Evolutionary conservation across 2,113 vertebrate genomes (phyloP).

Genomic region (Pycnonotus jocosus): DNA sequence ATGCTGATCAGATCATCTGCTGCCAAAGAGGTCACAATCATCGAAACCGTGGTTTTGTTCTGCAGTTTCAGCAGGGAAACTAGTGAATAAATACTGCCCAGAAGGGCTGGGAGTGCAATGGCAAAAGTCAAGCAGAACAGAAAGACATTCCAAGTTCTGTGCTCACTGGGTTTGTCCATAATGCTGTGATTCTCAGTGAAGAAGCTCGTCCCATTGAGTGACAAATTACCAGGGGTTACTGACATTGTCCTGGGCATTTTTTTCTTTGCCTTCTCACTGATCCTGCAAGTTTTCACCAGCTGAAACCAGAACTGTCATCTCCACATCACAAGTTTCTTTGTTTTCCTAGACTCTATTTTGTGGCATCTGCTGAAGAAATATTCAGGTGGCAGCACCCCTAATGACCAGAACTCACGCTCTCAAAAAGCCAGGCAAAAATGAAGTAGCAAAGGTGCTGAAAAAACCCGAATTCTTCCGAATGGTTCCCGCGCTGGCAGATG

Average conservation of each 20-base stretch:
- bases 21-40: conserved; percentile 88
- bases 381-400: not conserved
- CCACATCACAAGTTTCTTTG: conserved; percentile 52
- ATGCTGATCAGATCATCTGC: conserved; percentile 88
- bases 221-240: conserved; percentile 42
- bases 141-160: conserved; percentile 70
- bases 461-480: not conserved
- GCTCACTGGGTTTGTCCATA: conserved; percentile 57
- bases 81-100: conserved; percentile 85
- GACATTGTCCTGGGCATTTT: conserved; percentile 61
- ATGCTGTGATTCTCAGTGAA: conserved; percentile 55
- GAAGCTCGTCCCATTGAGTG: conserved; percentile 75
- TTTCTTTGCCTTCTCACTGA: conserved; percentile 22
- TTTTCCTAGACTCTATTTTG: not conserved
- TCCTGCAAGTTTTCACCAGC: conserved; percentile 42
- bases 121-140: conserved; percentile 82
- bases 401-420: not conserved
- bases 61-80: conserved; percentile 78
- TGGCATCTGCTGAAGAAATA: not conserved
- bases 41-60: conserved; percentile 76
- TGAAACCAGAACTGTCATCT: conserved; percentile 4
- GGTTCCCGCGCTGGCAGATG: not conserved
- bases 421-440: conserved; percentile 1
- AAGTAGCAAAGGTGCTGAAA: not conserved
- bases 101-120: conserved; percentile 73